These are phyloP conservation scores for Ips nitidus DNA, from an alignment of 1,140 invertebrate genomes.

Conservation along the genomic window DNA sequence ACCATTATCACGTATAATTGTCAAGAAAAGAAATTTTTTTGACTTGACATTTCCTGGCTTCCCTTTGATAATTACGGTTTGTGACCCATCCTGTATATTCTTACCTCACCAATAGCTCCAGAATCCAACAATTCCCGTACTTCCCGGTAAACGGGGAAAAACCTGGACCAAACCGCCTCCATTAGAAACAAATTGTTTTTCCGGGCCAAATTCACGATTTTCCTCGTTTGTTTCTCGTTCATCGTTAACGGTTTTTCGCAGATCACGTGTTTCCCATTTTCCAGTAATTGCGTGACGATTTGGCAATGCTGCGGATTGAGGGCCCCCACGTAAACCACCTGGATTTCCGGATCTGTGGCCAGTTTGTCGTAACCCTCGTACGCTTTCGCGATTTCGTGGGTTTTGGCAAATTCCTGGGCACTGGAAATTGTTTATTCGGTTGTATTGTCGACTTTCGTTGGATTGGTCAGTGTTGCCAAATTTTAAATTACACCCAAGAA, in stretches of 20 bases:
- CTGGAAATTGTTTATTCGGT: conserved; percentile 49
- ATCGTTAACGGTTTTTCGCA: conserved; percentile 83
- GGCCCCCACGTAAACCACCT: conserved; percentile 77
- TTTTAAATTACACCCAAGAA: too few relatives aligned
- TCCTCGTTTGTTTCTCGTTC: conserved; percentile 65
- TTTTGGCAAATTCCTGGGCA: conserved; percentile 73
- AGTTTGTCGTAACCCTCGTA: conserved; percentile 78
- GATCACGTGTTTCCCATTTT: conserved; percentile 76
- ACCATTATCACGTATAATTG: too few relatives aligned
- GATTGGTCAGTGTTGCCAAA: too few relatives aligned
- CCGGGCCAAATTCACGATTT: conserved; percentile 62
- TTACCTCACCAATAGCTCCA: conserved; percentile 71
- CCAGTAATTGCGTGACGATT: conserved; percentile 67
- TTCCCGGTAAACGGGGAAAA: conserved; percentile 72
- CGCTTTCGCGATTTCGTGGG: conserved; percentile 67
- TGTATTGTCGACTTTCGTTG: background rate
- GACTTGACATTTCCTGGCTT: too few relatives aligned
- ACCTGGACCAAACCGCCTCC: conserved; percentile 86
- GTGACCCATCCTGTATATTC: conserved; percentile 30
- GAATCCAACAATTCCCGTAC: conserved; percentile 61
- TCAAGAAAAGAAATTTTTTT: too few relatives aligned
- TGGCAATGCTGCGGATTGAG: conserved; percentile 70
- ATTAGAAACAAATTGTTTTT: conserved; percentile 74
- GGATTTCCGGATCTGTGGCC: conserved; percentile 73
- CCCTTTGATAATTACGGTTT: too few relatives aligned